These are phyloP conservation scores for Gallinago jamesoni DNA, from an alignment of 2,113 vertebrate genomes.

Conservation along the genomic window DNA sequence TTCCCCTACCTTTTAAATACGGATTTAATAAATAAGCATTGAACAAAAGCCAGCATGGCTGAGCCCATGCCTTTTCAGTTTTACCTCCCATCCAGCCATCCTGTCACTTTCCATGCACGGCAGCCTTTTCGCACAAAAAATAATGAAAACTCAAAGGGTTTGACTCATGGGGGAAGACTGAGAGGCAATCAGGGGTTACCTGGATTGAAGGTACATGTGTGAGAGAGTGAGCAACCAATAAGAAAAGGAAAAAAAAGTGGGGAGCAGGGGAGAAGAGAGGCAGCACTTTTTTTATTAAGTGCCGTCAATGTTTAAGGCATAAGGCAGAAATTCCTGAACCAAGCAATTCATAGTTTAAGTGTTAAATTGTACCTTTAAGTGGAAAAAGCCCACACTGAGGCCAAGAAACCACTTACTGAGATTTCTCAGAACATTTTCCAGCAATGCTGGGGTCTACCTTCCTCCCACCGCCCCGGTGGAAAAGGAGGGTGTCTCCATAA, in stretches of 20 bases:
- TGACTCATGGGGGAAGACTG: background rate
- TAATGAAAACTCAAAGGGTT: background rate
- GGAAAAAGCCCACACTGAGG: background rate
- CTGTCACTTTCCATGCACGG: background rate
- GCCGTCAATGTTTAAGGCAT: slow-evolving; percentile 12
- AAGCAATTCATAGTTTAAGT: slow-evolving; percentile 27
- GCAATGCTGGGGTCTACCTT: background rate
- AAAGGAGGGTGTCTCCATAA: background rate
- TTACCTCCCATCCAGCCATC: background rate
- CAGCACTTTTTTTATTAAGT: slow-evolving; percentile 32
- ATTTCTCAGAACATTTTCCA: slow-evolving; percentile 9
- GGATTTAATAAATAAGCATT: background rate
- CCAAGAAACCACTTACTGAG: slow-evolving; percentile 34
- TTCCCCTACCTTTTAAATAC: background rate
- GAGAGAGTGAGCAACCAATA: background rate
- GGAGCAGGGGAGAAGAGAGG: background rate
- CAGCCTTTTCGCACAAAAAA: slow-evolving; percentile 5
- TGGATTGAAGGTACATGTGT: background rate
- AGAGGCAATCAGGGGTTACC: background rate
- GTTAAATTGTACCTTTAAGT: slow-evolving; percentile 37
- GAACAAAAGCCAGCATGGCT: background rate
- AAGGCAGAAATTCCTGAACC: slow-evolving; percentile 4
- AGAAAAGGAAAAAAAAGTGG: background rate
- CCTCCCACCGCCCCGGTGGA: background rate
- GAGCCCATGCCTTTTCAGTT: background rate